Evolutionary conservation across 1,140 invertebrate genomes (phyloP).

Genomic region (Luehdorfia chinensis): DNA sequence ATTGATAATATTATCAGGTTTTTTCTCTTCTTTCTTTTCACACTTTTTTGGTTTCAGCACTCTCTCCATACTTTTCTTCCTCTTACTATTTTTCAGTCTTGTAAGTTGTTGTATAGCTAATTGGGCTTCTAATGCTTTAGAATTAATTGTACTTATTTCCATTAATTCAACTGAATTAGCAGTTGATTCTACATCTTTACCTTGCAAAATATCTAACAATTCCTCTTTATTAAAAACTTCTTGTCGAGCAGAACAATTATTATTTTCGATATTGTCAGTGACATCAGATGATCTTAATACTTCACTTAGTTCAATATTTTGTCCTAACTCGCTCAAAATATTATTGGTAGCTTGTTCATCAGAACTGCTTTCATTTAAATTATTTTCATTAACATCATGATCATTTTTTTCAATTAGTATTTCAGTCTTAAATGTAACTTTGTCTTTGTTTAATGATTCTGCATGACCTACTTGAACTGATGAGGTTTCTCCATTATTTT

Average conservation of each 20-base stretch:
- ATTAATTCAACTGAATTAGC: constrained; percentile 10
- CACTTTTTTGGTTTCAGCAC: constrained; percentile 17
- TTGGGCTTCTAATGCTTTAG: constrained; percentile 37
- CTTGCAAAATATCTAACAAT: constrained; percentile 64
- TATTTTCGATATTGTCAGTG: constrained; percentile 49
- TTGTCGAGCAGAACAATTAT: constrained; percentile 47
- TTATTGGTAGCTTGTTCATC: constrained; percentile 37
- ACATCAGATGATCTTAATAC: constrained; percentile 48
- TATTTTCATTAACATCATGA: constrained; percentile 39
- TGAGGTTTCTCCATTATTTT: not conserved
- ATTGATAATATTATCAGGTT: constrained; percentile 56
- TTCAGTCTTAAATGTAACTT: constrained; percentile 59
- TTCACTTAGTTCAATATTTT: constrained; percentile 64
- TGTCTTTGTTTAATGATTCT: constrained; percentile 30
- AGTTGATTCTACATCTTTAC: constrained; percentile 50
- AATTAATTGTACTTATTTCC: constrained; percentile 4
- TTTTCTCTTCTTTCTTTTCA: constrained; percentile 26
- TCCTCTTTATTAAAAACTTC: constrained; percentile 71
- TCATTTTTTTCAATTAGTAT: constrained; percentile 56
- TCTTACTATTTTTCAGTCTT: constrained; percentile 30
- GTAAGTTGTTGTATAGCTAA: constrained; percentile 53
- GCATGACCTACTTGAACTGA: not conserved
- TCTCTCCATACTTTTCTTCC: constrained; percentile 2
- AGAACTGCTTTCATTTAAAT: constrained; percentile 25
- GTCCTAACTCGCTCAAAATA: constrained; percentile 53